Evolutionary conservation across 2,113 vertebrate species (phyloP), one percentile per base, ranked within the genome.

Genomic region (Indicator maculatus): DNA sequence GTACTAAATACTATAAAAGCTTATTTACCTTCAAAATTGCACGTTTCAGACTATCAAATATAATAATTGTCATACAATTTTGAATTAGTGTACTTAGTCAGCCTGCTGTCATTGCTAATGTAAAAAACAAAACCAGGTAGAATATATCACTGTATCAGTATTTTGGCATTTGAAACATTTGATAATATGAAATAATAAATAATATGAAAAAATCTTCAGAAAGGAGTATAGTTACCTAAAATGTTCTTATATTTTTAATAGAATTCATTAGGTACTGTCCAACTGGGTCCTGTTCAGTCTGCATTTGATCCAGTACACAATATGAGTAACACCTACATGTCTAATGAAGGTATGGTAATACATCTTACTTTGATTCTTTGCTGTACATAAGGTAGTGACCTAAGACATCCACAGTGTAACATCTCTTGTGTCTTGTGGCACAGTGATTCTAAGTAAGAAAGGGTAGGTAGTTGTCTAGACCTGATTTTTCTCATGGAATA

Each of bases 301-400:
- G 66, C 95, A 83, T 90, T 82, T 79, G 96, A 96, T 52, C 96
- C 97, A 80, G 92, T 89, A 79, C 95, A 95, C 88, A 82, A 73
- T 47, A 80, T 8, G 81, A 94, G 78, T 66, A 73, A 28, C 45
- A 55, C 61, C 81, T 85, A 16, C 81, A 83, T 90, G 75, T 41
- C 79, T 89, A 93, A 95, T 84, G 95, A 98, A 98, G 98, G 98
- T 98, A 98, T 4, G 56, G 91, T 88, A 92, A 28, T 23, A 76
- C 58, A 83, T 87, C 53, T 93, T 53, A 39, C 1, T 88, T 92
- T n/a, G 36, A 28, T 91, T 31, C 11, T 73, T 96, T 39, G 5
- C 80, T 91, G 60, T 38, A 50, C 19, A 39, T 52, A 50, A 90
- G 75, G 14, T 45, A 63, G 12, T 71, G 71, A 70, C 28, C 26